Conservation (phyloP, 2,888 invertebrate genomes). For the Drosophila mulleri region DNA sequence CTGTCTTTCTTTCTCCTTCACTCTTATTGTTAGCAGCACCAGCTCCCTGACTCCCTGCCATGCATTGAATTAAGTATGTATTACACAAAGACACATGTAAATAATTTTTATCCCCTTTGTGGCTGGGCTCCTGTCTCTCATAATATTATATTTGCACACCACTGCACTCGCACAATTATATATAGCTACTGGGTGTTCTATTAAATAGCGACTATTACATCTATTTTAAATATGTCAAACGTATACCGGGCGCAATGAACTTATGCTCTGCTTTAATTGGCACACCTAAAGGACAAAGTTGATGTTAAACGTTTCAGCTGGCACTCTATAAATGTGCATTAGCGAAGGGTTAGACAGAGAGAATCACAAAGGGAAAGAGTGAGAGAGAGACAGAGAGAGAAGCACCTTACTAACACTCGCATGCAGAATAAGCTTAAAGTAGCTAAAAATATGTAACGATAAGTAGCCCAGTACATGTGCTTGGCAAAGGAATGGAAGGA, state of each 20-base stretch:
- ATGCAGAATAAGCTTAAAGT: background rate
- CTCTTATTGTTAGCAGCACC: conserved; percentile 35
- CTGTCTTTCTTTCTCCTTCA: conserved; percentile 1
- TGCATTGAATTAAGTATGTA: conserved; percentile 16
- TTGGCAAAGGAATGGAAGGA: background rate
- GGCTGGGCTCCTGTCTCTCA: conserved; percentile 7
- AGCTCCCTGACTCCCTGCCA: conserved; percentile 8
- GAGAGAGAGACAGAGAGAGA: background rate
- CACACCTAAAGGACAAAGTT: conserved; percentile 54
- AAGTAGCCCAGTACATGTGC: background rate
- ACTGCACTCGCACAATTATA: background rate
- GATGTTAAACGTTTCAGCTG: conserved; percentile 31
- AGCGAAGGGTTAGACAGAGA: background rate
- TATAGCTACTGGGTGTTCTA: conserved; percentile 11
- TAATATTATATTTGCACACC: background rate
- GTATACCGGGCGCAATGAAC: conserved; percentile 36
- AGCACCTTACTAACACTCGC: background rate
- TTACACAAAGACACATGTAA: conserved; percentile 17
- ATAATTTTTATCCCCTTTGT: conserved; percentile 44
- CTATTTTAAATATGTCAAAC: conserved; percentile 61
- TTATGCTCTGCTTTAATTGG: conserved; percentile 52
- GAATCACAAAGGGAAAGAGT: background rate
- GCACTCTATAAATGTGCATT: background rate
- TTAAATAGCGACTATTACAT: conserved; percentile 31
- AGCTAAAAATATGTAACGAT: background rate